These are phyloP conservation scores for Meghimatium bilineatum DNA, from an alignment of 2,888 invertebrate species.

Conservation along the genomic window DNA sequence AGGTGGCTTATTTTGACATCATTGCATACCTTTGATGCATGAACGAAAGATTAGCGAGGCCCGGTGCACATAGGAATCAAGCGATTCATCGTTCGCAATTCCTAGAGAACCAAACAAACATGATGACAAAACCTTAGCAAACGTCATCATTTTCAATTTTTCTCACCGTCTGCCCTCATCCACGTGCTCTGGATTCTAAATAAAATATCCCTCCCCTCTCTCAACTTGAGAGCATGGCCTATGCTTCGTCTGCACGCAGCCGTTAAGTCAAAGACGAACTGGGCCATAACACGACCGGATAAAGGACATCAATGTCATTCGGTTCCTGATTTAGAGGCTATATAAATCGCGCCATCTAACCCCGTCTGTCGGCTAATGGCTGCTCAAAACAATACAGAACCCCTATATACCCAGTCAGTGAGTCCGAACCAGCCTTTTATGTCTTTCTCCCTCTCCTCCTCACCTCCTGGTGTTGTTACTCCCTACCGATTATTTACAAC, in stretches of 20 bases:
- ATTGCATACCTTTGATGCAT: no score
- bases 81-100: no score
- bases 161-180: conserved; percentile 10
- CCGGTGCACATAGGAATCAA: no score
- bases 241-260: background rate
- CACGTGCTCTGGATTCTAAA: background rate
- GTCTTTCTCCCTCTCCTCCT: background rate
- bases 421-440: background rate
- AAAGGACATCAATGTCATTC: conserved; percentile 32
- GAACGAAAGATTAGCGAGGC: no score
- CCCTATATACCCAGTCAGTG: background rate
- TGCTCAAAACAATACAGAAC: conserved; percentile 26
- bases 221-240: background rate
- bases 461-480: background rate
- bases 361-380: conserved; percentile 18
- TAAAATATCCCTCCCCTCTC: background rate
- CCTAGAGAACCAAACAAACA: no score
- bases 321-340: conserved; percentile 23
- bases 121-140: background rate
- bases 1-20: no score
- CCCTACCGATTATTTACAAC: conserved; percentile 30
- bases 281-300: conserved; percentile 6
- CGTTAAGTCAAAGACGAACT: conserved; percentile 7
- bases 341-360: conserved; percentile 25
- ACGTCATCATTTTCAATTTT: background rate